Evolutionary conservation across 2,888 invertebrate genomes (phyloP).

Genomic region (Hesperia comma): DNA sequence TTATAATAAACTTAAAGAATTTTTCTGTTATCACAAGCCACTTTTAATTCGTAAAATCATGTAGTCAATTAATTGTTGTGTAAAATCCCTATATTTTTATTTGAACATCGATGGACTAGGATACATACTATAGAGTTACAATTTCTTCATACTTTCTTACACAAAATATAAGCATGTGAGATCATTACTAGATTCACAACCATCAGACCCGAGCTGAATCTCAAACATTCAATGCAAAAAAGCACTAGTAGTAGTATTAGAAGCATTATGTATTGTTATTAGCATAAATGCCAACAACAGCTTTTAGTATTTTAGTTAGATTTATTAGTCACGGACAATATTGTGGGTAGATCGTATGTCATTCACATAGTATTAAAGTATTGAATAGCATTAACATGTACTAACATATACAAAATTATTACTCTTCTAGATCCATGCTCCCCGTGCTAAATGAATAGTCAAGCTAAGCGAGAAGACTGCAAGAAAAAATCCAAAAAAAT

Average conservation of each 20-base stretch:
- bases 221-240: neutral
- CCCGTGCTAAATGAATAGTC: conserved; percentile 91
- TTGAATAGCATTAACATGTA: conserved; percentile 5
- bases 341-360: conserved; percentile 3
- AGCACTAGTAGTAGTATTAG: neutral
- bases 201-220: neutral
- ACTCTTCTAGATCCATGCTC: conserved; percentile 89
- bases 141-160: too few relatives aligned
- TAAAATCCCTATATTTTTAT: too few relatives aligned
- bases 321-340: neutral
- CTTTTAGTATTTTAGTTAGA: neutral
- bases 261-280: neutral
- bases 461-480: conserved; percentile 81
- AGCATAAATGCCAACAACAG: neutral
- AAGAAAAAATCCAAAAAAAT: conserved; percentile 62
- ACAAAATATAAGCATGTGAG: too few relatives aligned
- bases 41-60: too few relatives aligned
- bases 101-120: too few relatives aligned
- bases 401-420: conserved; percentile 42
- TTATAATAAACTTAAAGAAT: too few relatives aligned
- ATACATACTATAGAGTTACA: too few relatives aligned
- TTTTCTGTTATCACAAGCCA: too few relatives aligned
- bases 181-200: neutral
- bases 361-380: neutral
- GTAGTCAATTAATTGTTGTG: too few relatives aligned